A percentile compares a stretch with the other conserved stretches of the same genome.
Conservation (phyloP, 2,888 invertebrate genomes). For the Teleogryllus oceanicus region DNA sequence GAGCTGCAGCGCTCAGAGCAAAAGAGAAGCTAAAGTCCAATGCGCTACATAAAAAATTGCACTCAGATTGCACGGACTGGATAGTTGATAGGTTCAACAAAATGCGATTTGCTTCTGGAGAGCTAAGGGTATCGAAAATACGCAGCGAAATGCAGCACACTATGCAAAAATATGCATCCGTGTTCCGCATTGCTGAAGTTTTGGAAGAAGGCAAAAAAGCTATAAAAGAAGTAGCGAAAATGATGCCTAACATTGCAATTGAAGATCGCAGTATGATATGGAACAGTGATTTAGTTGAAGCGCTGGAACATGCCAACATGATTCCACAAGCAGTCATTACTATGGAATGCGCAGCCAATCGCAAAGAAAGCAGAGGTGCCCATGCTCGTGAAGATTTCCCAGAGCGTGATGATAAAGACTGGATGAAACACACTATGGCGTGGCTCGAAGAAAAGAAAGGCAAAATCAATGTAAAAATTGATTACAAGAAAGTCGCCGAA, state of each 20-base stretch:
- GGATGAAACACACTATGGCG: neutral
- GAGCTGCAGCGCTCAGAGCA: neutral
- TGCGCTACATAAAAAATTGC: neutral
- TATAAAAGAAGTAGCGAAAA: too few relatives aligned
- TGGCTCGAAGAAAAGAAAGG: neutral
- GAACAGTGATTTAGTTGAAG: neutral
- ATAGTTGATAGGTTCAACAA: too few relatives aligned
- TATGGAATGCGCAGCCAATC: neutral
- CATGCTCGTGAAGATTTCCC: neutral
- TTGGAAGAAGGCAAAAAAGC: neutral
- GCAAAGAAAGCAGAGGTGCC: neutral
- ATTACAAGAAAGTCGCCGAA: too few relatives aligned
- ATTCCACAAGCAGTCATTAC: neutral
- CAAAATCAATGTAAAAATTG: too few relatives aligned
- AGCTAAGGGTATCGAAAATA: neutral
- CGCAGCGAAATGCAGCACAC: neutral
- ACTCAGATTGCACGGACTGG: neutral
- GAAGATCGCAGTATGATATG: neutral
- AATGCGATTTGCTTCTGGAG: too few relatives aligned
- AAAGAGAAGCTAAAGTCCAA: neutral
- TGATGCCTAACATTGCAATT: too few relatives aligned
- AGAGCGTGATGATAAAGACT: neutral
- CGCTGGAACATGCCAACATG: neutral
- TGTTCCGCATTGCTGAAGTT: neutral
- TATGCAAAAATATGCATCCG: neutral